Base-by-base conservation (phyloP, 2,797 vertebrate genomes). In the Nasua narica region DNA sequence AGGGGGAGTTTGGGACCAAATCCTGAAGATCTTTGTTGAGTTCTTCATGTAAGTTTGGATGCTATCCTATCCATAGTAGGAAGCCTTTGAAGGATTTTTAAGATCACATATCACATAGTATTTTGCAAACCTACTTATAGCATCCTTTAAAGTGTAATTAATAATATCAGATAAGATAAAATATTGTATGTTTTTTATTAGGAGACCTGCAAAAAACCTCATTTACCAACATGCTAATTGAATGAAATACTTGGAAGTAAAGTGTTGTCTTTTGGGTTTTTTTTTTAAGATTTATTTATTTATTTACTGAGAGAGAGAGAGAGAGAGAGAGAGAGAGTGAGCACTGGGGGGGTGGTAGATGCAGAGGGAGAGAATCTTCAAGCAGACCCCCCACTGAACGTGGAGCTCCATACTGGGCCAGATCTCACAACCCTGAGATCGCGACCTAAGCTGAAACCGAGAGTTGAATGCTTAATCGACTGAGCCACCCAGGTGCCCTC, bases 81-180 rank as follows among this genome's bases (percentile, higher is more conserved):
- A 95, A 95, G 52, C 52, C 35, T 48, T 60, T 87, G 54, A 95
- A 93, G n/a, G 72, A 56, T 85, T 95, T 58, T 82, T 95, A 90
- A 95, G 60, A 48, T 90, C 82, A n/a, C 21, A 25, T 27, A 48
- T 90, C 82, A n/a, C 21, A 25, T 27, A 65, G 54, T 82, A 35
- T 83, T 97, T 94, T 94, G 48, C 50, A 96, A 74, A 78, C 16
- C 67, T 70, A 12, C 52, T 90, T 96, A 21, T 18, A 93, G 21
- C 21, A 69, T 87, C 62, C 54, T 96, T 85, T n/a, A 46, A 94
- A 87, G 16, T 90, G 7, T 78, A 85, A 72, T 96, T 92, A 70
- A 35, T 56, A 90, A 90, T 81, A 40, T 52, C 69, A 94, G 56
- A 67, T 92, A 79, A 94, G 50, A 78, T 92, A 76, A 78, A 94